Conservation (phyloP, 2,888 invertebrate species). For the Sialis lutaria region DNA sequence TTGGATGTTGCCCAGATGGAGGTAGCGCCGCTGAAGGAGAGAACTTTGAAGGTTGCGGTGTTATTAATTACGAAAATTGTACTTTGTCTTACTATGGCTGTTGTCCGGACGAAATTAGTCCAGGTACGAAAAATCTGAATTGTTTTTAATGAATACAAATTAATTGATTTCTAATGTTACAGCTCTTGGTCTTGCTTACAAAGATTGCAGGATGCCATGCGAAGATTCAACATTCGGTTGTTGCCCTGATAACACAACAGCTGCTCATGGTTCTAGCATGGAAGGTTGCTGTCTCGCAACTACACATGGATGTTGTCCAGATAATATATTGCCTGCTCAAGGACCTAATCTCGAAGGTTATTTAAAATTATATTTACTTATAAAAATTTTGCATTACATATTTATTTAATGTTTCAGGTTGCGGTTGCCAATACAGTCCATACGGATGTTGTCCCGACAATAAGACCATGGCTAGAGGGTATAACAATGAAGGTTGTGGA, state of each 20-base stretch:
- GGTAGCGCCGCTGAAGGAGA: slow-evolving; percentile 41
- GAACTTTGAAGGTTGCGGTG: slow-evolving; percentile 41
- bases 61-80: slow-evolving; percentile 29
- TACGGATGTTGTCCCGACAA: slow-evolving; percentile 82
- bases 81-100: slow-evolving; percentile 46
- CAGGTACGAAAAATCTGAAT: slow-evolving; percentile 29
- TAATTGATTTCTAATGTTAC: slow-evolving; percentile 7
- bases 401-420: slow-evolving; percentile 32
- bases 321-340: slow-evolving; percentile 63
- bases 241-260: slow-evolving; percentile 66
- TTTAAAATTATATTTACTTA: background rate
- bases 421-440: slow-evolving; percentile 57
- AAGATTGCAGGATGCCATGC: slow-evolving; percentile 61
- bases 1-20: slow-evolving; percentile 65
- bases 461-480: slow-evolving; percentile 58
- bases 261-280: slow-evolving; percentile 65
- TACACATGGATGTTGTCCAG: slow-evolving; percentile 77
- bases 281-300: slow-evolving; percentile 69
- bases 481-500: slow-evolving; percentile 62
- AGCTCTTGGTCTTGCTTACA: slow-evolving; percentile 49
- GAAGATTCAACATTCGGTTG: slow-evolving; percentile 61
- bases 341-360: slow-evolving; percentile 57
- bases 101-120: slow-evolving; percentile 48
- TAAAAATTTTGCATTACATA: background rate
- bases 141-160: background rate